These are phyloP conservation scores for Thera obeliscata DNA, from an alignment of 2,888 invertebrate genomes.

Conservation along the genomic window DNA sequence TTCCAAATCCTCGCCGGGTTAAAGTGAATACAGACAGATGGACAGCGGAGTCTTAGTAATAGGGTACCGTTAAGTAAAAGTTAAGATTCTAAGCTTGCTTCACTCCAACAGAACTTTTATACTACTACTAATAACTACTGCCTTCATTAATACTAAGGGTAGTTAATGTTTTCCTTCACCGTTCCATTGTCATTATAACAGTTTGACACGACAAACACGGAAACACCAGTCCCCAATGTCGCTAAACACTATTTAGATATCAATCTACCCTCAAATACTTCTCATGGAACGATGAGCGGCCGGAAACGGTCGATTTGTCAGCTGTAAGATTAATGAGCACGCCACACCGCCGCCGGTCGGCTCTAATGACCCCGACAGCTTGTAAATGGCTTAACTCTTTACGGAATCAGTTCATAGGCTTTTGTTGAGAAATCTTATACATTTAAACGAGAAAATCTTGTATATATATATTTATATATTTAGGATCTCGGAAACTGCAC, in stretches of 20 bases:
- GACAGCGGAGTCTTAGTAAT: too few relatives aligned
- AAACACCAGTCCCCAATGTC: constrained; percentile 2
- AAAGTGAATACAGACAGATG: too few relatives aligned
- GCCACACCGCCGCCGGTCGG: neutral
- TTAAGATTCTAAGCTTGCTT: neutral
- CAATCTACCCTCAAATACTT: constrained; percentile 17
- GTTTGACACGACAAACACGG: neutral
- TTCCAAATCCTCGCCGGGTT: too few relatives aligned
- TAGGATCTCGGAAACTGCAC: too few relatives aligned
- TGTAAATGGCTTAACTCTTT: constrained; percentile 6
- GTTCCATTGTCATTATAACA: neutral
- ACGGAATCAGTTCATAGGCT: neutral
- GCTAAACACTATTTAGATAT: constrained; percentile 17
- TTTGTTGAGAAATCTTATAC: constrained; percentile 6
- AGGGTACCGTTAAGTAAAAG: too few relatives aligned
- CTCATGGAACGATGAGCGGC: neutral
- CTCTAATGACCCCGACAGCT: constrained; percentile 1
- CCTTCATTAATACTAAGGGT: neutral
- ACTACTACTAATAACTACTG: too few relatives aligned
- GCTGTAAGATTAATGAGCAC: constrained; percentile 14
- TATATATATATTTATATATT: too few relatives aligned
- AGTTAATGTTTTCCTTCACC: neutral
- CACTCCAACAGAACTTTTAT: neutral
- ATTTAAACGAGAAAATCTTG: too few relatives aligned
- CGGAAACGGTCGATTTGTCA: constrained; percentile 23